Conservation (phyloP, 2,113 vertebrate genomes). For the Microtus ochrogaster region DNA sequence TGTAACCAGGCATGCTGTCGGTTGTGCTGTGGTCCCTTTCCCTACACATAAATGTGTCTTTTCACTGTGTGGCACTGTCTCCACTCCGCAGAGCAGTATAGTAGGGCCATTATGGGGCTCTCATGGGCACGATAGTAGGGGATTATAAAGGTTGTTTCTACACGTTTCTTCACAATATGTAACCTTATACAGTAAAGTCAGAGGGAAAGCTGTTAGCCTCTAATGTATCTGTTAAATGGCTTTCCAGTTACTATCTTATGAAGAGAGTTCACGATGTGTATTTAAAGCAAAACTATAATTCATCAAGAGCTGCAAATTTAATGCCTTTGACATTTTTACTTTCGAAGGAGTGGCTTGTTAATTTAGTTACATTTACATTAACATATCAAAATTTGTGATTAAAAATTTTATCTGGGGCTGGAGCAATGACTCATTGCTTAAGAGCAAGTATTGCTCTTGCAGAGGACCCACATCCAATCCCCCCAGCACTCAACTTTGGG, state of each 20-base stretch:
- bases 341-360: neutral
- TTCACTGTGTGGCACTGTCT: slow-evolving; percentile 41
- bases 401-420: neutral
- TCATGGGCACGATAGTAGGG: neutral
- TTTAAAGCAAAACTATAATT: slow-evolving; percentile 36
- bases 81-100: neutral
- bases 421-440: neutral
- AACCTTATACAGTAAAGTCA: neutral
- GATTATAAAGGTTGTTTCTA: slow-evolving; percentile 30
- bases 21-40: neutral
- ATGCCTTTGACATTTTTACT: neutral
- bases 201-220: neutral
- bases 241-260: neutral
- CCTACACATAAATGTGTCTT: neutral
- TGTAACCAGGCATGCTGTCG: slow-evolving; percentile 42
- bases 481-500: no score
- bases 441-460: neutral
- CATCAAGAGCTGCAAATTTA: neutral
- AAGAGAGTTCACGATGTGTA: neutral
- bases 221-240: neutral
- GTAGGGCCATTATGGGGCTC: slow-evolving; percentile 50
- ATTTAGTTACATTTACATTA: slow-evolving; percentile 27
- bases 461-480: neutral
- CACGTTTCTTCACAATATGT: neutral
- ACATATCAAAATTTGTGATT: neutral